These are phyloP conservation scores for Thripadectes ignobilis DNA, from an alignment of 2,797 vertebrate genomes.

Conservation along the genomic window DNA sequence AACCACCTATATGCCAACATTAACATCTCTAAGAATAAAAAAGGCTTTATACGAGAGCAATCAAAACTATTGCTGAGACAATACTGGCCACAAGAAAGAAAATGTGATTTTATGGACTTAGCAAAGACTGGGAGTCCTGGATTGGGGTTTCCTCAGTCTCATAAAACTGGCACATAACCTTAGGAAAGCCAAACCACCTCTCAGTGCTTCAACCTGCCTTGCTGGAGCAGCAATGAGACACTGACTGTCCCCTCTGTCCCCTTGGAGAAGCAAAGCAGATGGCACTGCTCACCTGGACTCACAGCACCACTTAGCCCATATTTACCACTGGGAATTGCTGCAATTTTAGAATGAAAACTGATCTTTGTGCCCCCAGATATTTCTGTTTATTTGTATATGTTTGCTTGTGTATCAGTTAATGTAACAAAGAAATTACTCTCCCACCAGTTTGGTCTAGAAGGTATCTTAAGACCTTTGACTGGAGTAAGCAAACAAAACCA, in stretches of 20 bases:
- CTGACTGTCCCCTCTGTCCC: not conserved
- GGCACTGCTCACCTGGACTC: not conserved
- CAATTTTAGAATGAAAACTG: not conserved
- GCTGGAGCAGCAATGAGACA: not conserved
- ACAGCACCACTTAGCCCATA: not conserved
- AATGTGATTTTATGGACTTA: not conserved
- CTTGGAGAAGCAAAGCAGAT: not conserved
- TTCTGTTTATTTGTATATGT: not conserved
- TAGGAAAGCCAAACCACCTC: not conserved
- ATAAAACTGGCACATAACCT: not conserved
- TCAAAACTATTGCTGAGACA: not conserved
- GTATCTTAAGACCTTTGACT: not conserved
- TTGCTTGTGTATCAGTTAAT: not conserved
- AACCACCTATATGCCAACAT: not conserved
- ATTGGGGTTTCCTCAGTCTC: not conserved
- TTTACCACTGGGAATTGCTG: not conserved
- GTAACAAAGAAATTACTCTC: not conserved
- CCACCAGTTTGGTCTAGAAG: not conserved
- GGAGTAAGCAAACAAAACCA: not conserved
- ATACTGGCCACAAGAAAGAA: not conserved
- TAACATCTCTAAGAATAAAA: not conserved
- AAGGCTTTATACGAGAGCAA: not conserved
- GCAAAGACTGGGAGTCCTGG: not conserved
- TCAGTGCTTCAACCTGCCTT: not conserved
- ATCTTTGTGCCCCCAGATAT: not conserved